Evolutionary conservation across 1,140 invertebrate genomes (phyloP).

Genomic region (Drosophila leontia): DNA sequence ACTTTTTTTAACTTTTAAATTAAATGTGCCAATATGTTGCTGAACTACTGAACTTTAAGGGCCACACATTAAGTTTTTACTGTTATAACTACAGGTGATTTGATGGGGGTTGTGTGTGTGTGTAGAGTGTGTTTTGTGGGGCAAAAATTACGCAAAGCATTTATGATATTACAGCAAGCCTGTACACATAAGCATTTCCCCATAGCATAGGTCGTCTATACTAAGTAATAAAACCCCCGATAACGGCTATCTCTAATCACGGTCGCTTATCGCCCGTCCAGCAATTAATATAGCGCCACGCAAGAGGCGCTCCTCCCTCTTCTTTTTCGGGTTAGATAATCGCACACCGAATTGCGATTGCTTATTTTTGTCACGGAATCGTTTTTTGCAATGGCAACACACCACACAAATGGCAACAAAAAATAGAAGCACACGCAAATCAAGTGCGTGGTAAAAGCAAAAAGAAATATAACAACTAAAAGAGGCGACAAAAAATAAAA

Average conservation of each 20-base stretch:
- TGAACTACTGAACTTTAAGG: conserved; percentile 24
- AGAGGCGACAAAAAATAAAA: not conserved
- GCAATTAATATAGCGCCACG: conserved; percentile 51
- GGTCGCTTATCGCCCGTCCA: conserved; percentile 22
- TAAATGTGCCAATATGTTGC: conserved; percentile 38
- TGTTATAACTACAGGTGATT: conserved; percentile 53
- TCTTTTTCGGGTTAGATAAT: conserved; percentile 44
- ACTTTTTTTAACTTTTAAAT: conserved; percentile 28
- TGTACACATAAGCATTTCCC: not conserved
- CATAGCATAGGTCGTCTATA: conserved; percentile 21
- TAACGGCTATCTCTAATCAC: conserved; percentile 43
- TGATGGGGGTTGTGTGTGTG: conserved; percentile 8
- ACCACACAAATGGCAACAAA: conserved; percentile 20
- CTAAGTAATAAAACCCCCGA: conserved; percentile 2
- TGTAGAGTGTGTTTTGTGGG: conserved; percentile 8
- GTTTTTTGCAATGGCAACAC: conserved; percentile 33
- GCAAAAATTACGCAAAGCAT: conserved; percentile 33
- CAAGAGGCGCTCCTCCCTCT: not conserved
- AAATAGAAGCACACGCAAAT: conserved; percentile 28
- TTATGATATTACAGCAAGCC: conserved; percentile 10
- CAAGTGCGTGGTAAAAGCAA: conserved; percentile 37
- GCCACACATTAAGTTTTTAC: conserved; percentile 75
- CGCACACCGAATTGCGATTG: conserved; percentile 22
- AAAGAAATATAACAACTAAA: not conserved
- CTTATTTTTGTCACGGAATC: conserved; percentile 52